Percentiles rank a stretch among this genome's conserved stretches.
Evolutionary conservation across 2,113 vertebrate species (phyloP).

Genomic region (Psettodes erumei): DNA sequence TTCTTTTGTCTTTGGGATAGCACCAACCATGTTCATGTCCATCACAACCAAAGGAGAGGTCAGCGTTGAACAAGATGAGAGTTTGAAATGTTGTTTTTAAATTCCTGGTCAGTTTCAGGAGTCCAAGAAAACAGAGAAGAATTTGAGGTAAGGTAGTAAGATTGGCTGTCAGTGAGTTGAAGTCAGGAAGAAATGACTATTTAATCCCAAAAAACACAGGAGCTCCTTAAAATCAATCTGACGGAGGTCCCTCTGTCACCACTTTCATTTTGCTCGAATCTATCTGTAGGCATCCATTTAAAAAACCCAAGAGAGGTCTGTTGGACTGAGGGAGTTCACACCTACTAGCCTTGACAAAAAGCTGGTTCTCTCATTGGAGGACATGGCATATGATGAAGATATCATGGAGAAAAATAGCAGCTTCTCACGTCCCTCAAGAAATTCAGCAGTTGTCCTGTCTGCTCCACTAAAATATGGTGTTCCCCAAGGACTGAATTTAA

Average conservation of each 20-base stretch:
- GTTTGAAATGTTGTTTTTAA: slow-evolving; percentile 1
- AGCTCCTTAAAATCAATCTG: slow-evolving; percentile 4
- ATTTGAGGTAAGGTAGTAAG: neutral
- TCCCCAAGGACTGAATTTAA: neutral
- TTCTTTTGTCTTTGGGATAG: neutral
- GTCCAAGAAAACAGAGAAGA: neutral
- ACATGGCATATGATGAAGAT: neutral
- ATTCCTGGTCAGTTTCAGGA: slow-evolving; percentile 5
- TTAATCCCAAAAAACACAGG: slow-evolving; percentile 5
- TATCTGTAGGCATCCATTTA: neutral
- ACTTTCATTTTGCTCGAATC: slow-evolving; percentile 6
- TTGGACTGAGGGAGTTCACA: neutral
- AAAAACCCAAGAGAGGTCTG: slow-evolving; percentile 14
- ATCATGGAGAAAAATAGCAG: neutral
- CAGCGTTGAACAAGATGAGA: neutral
- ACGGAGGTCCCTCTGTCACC: slow-evolving; percentile 5
- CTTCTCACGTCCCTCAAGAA: neutral
- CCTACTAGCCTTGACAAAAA: slow-evolving; percentile 14
- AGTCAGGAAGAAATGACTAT: slow-evolving; percentile 9
- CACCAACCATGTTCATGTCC: neutral
- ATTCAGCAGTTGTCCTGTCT: neutral
- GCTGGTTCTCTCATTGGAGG: slow-evolving; percentile 6
- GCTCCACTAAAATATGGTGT: neutral
- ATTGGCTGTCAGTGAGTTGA: slow-evolving; percentile 14
- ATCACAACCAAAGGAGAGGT: neutral